These are phyloP conservation scores for Stigmatopora argus DNA, from an alignment of 2,113 vertebrate genomes.

Conservation along the genomic window DNA sequence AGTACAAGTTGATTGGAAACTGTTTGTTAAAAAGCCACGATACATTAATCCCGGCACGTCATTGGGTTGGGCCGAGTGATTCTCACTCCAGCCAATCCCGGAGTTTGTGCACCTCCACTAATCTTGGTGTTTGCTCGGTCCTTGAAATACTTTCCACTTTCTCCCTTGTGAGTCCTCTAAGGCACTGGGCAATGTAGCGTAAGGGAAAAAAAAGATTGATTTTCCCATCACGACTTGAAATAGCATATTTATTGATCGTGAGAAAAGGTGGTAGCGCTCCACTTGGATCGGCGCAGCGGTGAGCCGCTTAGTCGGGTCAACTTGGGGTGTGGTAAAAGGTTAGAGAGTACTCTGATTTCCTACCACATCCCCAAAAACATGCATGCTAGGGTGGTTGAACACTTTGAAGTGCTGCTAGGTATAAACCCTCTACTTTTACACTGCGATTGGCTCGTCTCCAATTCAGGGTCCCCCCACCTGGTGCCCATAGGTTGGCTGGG, in stretches of 20 bases:
- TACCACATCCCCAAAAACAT: no score
- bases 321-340: slow-evolving; percentile 6
- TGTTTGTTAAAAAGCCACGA: not conserved
- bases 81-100: slow-evolving; percentile 35
- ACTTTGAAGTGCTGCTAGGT: no score
- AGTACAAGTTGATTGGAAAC: not conserved
- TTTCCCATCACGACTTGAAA: slow-evolving; percentile 68
- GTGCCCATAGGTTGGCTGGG: no score
- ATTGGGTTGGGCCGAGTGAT: slow-evolving; percentile 26
- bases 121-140: slow-evolving; percentile 52
- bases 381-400: no score
- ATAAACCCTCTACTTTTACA: no score
- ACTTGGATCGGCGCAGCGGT: slow-evolving; percentile 23
- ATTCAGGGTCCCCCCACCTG: no score
- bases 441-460: no score
- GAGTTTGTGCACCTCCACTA: slow-evolving; percentile 61
- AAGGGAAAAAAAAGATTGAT: slow-evolving; percentile 51
- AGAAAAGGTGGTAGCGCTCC: slow-evolving; percentile 9
- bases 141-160: slow-evolving; percentile 60
- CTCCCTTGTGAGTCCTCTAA: slow-evolving; percentile 47
- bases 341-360: not conserved
- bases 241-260: slow-evolving; percentile 69
- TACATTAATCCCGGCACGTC: not conserved
- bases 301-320: not conserved
- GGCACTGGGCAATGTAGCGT: slow-evolving; percentile 19